Conservation (phyloP, 1,140 invertebrate species). For the Zaprionus tsacasi region DNA sequence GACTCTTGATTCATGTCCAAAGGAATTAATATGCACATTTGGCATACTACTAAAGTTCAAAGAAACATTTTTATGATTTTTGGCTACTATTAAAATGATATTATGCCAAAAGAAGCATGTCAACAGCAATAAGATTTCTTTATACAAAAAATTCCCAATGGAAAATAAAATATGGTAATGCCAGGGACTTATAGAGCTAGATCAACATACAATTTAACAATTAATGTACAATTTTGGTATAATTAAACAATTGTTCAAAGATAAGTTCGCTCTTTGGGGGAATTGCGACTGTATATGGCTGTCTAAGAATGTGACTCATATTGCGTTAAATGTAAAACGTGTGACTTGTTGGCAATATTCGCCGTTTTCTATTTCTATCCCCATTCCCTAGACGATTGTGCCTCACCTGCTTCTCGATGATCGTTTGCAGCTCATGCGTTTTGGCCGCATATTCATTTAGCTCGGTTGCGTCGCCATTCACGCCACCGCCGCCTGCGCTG, state of each 20-base stretch:
- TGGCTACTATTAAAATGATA: background rate
- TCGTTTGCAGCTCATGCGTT: conserved; percentile 93
- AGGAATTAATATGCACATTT: background rate
- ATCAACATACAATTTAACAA: conserved; percentile 8
- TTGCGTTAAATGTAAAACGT: conserved; percentile 2
- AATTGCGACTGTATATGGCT: conserved; percentile 1
- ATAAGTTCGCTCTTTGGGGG: background rate
- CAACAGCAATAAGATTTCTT: background rate
- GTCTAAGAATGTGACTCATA: conserved; percentile 4
- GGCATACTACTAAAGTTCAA: background rate
- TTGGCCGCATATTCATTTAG: conserved; percentile 86
- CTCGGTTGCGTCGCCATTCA: conserved; percentile 84
- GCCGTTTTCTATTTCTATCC: background rate
- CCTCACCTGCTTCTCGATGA: conserved; percentile 94
- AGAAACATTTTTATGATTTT: conserved; percentile 9
- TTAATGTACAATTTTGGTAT: background rate
- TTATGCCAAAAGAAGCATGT: background rate
- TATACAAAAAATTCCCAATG: background rate
- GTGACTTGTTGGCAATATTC: background rate
- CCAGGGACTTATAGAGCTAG: background rate
- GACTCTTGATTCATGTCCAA: conserved; percentile 7
- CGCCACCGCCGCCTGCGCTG: conserved; percentile 41
- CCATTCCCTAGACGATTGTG: background rate
- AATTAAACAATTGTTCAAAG: background rate
- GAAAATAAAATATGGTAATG: background rate